A percentile compares a stretch with the other conserved stretches of the same genome.
These are phyloP conservation scores for Anoura caudifer DNA, from an alignment of 2,113 vertebrate genomes.

Conservation along the genomic window DNA sequence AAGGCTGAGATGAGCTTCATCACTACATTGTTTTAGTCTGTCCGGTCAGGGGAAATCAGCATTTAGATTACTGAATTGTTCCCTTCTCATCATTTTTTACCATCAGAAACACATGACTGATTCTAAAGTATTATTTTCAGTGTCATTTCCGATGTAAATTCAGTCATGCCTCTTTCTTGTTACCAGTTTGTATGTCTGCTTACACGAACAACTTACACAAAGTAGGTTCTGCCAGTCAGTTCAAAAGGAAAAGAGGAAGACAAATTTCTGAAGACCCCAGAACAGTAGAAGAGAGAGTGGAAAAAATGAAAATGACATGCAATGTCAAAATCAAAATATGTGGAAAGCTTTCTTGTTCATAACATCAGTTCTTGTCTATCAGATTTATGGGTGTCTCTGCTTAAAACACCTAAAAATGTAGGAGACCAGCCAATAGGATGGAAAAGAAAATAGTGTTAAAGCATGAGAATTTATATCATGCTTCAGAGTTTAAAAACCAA, in stretches of 20 bases:
- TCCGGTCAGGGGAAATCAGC: conserved; percentile 53
- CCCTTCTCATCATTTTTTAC: conserved; percentile 36
- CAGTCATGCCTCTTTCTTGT: neutral
- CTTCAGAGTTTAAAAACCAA: neutral
- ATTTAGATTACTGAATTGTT: conserved; percentile 55
- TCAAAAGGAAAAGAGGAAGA: conserved; percentile 21
- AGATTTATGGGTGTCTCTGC: neutral
- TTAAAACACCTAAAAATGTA: neutral
- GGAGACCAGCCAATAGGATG: neutral
- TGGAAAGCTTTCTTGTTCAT: neutral
- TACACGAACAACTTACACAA: conserved; percentile 41
- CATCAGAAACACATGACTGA: conserved; percentile 27
- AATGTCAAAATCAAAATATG: neutral
- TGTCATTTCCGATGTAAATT: conserved; percentile 50
- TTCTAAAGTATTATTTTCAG: conserved; percentile 26
- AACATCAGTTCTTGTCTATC: neutral
- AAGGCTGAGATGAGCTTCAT: neutral
- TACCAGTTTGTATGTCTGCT: neutral
- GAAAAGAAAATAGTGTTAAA: neutral
- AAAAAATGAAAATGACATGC: neutral
- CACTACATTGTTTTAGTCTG: neutral
- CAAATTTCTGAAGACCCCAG: neutral
- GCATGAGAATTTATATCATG: neutral
- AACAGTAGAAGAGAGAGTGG: neutral
- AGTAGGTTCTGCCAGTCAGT: conserved; percentile 34